phyloP scores from a whole-genome alignment of 2,888 invertebrate species.

The Plebejus anna region DNA sequence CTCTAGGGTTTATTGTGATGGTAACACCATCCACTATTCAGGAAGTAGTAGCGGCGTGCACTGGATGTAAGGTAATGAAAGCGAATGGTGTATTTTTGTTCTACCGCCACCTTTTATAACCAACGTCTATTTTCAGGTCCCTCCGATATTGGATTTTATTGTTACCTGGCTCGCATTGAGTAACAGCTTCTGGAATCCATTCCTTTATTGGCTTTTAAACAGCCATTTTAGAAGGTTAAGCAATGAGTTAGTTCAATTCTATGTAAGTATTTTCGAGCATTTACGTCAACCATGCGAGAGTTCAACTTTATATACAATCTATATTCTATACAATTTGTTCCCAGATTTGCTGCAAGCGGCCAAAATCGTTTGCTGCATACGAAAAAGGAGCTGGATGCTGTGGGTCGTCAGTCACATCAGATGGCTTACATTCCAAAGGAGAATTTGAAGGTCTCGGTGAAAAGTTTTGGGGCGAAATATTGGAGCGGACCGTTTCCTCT shows the following conservation, averaged over 20 bases:
- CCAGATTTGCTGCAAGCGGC: constrained; percentile 69
- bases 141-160: constrained; percentile 89
- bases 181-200: constrained; percentile 95
- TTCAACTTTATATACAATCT: constrained; percentile 11
- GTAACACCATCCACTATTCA: constrained; percentile 95
- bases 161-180: constrained; percentile 93
- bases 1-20: constrained; percentile 93
- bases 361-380: constrained; percentile 62
- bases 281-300: background rate
- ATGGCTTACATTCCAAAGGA: constrained; percentile 72
- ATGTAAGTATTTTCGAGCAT: constrained; percentile 76
- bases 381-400: constrained; percentile 74
- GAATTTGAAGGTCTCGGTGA: constrained; percentile 85
- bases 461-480: constrained; percentile 88
- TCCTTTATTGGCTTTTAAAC: constrained; percentile 92
- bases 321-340: constrained; percentile 37
- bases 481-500: constrained; percentile 88
- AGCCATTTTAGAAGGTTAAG: constrained; percentile 91
- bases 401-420: constrained; percentile 71
- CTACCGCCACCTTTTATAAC: background rate
- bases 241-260: constrained; percentile 86
- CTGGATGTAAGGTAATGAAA: constrained; percentile 85
- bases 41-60: constrained; percentile 94
- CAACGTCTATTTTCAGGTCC: constrained; percentile 76
- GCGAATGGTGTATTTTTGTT: constrained; percentile 12